Evolutionary conservation across 2,797 vertebrate species (phyloP), one percentile per base, ranked within the genome.

Genomic region (Clamator glandarius): DNA sequence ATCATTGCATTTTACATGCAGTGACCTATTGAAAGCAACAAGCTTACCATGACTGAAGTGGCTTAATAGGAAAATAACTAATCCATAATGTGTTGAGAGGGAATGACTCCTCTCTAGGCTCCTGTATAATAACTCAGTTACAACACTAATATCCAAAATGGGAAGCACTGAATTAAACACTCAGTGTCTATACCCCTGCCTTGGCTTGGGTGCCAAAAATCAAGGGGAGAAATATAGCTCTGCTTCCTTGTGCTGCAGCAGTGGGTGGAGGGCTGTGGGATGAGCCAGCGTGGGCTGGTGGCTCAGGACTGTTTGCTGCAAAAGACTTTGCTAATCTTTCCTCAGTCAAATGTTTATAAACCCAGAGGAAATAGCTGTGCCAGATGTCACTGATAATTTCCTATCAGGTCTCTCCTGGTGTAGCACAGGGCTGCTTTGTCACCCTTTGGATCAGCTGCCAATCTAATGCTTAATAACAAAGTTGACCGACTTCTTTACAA

Each of bases 51-150:
- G 94, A 88, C 80, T 73, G 96, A 97, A 96, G 95, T 89, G 88
- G 93, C 96, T 96, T 96, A 96, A 87, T 87, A 91, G 89, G 91
- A 93, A 97, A 97, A 95, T 87, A 96, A 92, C 89, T 97, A 96
- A 96, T 95, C 94, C 91, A 85, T 93, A 90, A 95, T 85, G 83
- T 62, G 85, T 88, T 81, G 92, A 96, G 87, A 96, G 95, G 93
- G 85, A 96, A 96, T 95, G 95, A 94, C 70, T 92, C 88, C 81
- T 87, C 87, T 95, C 76, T 35, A 55, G 80, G 86, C 90, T 94
- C 87, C 89, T 88, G 50, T 52, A 15, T 86, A 61, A 26, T 96
- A 96, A 95, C 93, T 97, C 95, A 80, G 84, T 44, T 78, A 77
- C 55, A 68, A 86, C 7, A 7, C 89, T 96, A 96, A 85, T 89